These are phyloP conservation scores for Rhagoletis pomonella DNA, from an alignment of 1,140 invertebrate genomes.

Conservation along the genomic window DNA sequence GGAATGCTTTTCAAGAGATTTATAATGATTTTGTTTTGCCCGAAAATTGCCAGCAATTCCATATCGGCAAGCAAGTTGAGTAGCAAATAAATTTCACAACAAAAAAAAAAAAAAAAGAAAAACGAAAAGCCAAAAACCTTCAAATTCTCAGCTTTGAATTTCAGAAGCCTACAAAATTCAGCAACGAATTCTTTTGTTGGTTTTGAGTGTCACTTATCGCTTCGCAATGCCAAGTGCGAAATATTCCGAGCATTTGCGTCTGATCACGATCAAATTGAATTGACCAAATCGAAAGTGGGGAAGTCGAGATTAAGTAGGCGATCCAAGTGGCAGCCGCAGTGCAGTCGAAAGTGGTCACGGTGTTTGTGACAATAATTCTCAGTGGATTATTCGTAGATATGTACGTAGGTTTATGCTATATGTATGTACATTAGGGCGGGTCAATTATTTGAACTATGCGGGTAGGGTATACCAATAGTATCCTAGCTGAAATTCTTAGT, in stretches of 20 bases:
- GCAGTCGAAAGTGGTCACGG: background rate
- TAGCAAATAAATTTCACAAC: background rate
- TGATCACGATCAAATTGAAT: constrained; percentile 43
- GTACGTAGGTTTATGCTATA: background rate
- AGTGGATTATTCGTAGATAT: background rate
- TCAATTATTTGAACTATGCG: no score
- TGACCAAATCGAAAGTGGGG: constrained; percentile 27
- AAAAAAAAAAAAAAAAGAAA: background rate
- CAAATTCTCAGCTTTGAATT: constrained; percentile 7
- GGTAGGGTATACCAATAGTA: no score
- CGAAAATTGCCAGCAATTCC: constrained; percentile 31
- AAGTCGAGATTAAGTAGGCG: background rate
- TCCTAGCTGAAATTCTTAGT: no score
- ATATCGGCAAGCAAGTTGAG: background rate
- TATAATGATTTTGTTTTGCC: constrained; percentile 47
- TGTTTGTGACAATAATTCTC: background rate
- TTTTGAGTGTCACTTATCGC: constrained; percentile 49
- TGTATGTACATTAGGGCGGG: background rate
- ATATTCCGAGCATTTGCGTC: constrained; percentile 26
- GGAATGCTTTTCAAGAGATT: constrained; percentile 45
- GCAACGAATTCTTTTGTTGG: background rate
- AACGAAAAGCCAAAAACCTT: constrained; percentile 22
- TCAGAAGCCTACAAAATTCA: constrained; percentile 4
- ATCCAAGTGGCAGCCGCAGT: background rate
- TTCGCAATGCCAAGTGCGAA: constrained; percentile 45